These are phyloP conservation scores for Horisme vitalbata DNA, from an alignment of 2,888 invertebrate species.

Conservation along the genomic window DNA sequence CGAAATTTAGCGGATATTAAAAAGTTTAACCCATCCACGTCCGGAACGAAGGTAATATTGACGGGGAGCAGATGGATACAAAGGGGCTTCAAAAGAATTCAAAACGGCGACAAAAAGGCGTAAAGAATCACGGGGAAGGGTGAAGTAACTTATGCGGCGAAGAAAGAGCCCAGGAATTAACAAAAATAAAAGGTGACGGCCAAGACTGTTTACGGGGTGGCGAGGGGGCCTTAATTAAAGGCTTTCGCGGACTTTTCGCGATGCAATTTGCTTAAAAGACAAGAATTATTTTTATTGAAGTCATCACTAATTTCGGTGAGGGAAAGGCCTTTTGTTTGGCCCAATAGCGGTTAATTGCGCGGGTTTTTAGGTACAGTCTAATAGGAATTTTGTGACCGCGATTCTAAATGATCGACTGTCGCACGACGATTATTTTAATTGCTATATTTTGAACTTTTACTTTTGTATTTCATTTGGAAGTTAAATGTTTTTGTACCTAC, in stretches of 20 bases:
- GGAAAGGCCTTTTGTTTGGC: constrained; percentile 73
- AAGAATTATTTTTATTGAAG: constrained; percentile 84
- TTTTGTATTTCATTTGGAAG: not conserved
- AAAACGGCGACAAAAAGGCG: constrained; percentile 82
- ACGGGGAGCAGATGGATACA: constrained; percentile 81
- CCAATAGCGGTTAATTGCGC: constrained; percentile 78
- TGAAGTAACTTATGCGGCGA: constrained; percentile 82
- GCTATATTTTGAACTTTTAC: constrained; percentile 10
- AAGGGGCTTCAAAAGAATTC: constrained; percentile 81
- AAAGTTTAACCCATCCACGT: constrained; percentile 77
- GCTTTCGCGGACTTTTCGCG: constrained; percentile 79
- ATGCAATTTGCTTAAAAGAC: constrained; percentile 83
- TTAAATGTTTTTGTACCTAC: no score
- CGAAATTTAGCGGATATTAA: constrained; percentile 83
- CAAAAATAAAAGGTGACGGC: constrained; percentile 83
- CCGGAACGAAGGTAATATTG: constrained; percentile 79
- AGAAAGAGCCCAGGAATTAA: constrained; percentile 78
- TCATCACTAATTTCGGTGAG: constrained; percentile 80
- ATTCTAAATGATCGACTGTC: constrained; percentile 40
- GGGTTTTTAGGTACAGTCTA: constrained; percentile 60
- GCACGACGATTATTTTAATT: constrained; percentile 52
- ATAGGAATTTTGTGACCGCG: constrained; percentile 35
- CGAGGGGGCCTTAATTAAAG: constrained; percentile 80
- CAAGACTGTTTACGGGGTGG: constrained; percentile 75
- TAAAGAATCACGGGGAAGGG: constrained; percentile 76